Percentiles rank a stretch among this genome's conserved stretches.
phyloP scores from a whole-genome alignment of 2,113 vertebrate genomes.

The Plectropomus leopardus region DNA sequence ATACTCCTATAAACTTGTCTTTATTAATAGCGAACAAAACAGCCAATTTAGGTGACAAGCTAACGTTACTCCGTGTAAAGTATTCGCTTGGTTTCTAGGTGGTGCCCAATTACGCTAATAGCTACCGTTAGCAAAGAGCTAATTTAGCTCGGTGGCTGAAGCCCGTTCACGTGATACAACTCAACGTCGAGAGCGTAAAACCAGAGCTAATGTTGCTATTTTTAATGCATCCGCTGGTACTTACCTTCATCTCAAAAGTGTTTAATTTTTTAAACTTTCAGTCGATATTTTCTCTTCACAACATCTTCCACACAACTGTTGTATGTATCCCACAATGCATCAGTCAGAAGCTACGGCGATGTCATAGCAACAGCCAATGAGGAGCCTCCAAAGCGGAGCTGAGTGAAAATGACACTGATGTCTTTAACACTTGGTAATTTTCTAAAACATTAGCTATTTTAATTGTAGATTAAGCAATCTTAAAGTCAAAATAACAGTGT shows the following conservation, averaged over 20 bases:
- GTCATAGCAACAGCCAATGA: slow-evolving; percentile 80
- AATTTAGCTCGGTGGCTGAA: slow-evolving; percentile 1
- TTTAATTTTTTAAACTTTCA: slow-evolving; percentile 6
- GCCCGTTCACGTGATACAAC: not conserved
- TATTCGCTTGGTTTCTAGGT: slow-evolving; percentile 1
- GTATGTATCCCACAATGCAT: slow-evolving; percentile 74
- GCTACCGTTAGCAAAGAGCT: slow-evolving; percentile 33
- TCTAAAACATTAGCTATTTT: too few species aligned
- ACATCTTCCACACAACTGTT: slow-evolving; percentile 2
- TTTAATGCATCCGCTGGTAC: not conserved
- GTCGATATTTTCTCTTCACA: not conserved
- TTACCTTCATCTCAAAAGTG: slow-evolving; percentile 69
- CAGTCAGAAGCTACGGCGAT: slow-evolving; percentile 68
- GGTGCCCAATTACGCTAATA: slow-evolving; percentile 8
- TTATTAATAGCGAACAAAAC: accelerated
- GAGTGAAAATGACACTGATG: not conserved
- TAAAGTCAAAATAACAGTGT: too few species aligned
- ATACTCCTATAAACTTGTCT: too few species aligned
- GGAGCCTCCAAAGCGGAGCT: not conserved
- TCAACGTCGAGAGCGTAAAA: not conserved
- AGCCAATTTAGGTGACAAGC: not conserved
- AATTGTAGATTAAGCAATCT: too few species aligned
- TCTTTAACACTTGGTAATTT: too few species aligned
- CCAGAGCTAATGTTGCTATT: accelerated
- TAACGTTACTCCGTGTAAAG: not conserved